Evolutionary conservation across 2,888 invertebrate genomes (phyloP).

Genomic region (Limnephilus marmoratus): DNA sequence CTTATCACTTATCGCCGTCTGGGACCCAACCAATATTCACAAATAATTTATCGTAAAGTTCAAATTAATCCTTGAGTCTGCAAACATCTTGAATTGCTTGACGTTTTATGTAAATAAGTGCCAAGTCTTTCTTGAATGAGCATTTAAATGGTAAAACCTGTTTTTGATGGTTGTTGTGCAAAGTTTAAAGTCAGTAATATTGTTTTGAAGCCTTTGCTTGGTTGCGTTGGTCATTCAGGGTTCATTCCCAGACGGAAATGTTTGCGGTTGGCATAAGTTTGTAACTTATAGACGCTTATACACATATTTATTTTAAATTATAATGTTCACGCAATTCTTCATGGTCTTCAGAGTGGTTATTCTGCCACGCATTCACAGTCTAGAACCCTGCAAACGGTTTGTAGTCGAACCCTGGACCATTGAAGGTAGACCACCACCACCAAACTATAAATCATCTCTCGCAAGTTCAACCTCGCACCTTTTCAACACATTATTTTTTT

Average conservation of each 20-base stretch:
- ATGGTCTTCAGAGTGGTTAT: background rate
- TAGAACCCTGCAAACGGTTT: background rate
- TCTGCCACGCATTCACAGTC: background rate
- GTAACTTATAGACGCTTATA: conserved; percentile 46
- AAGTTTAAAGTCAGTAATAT: background rate
- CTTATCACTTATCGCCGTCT: background rate
- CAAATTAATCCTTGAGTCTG: background rate
- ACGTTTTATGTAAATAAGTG: background rate
- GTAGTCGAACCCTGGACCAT: too few species aligned
- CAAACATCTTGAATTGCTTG: background rate
- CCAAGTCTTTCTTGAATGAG: background rate
- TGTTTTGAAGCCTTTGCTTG: background rate
- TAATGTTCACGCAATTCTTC: background rate
- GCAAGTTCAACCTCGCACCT: background rate
- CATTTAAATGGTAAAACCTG: background rate
- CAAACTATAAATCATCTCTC: background rate
- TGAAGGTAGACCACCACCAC: background rate
- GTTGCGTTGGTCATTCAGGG: background rate
- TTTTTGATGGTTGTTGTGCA: conserved; percentile 9
- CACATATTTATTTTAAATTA: conserved; percentile 55
- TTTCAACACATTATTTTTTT: background rate
- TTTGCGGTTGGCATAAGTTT: background rate
- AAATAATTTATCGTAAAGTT: background rate
- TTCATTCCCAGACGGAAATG: background rate
- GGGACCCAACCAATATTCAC: conserved; percentile 28